These are phyloP conservation scores for Stichopus horrens DNA, from an alignment of 53 echinoderm and acorn worm species.

Conservation along the genomic window DNA sequence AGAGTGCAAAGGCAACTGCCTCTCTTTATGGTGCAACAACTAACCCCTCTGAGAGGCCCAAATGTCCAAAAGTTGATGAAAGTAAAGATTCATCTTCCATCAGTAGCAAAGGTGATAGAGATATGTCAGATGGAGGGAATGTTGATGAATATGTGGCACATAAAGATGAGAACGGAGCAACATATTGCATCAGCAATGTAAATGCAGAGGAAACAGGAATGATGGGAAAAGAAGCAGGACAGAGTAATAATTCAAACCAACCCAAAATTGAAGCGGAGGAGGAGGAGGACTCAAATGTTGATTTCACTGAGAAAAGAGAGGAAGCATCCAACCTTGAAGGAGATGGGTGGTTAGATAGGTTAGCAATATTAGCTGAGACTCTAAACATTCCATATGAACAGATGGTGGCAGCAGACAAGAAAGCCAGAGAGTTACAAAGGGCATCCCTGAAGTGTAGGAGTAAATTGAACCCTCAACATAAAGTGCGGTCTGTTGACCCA, in stretches of 20 bases:
- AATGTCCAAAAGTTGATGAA: not conserved
- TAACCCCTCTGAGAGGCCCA: not conserved
- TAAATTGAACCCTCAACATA: not conserved
- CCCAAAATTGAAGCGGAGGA: not conserved
- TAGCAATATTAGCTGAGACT: slow-evolving; percentile 37
- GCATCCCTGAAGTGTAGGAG: not conserved
- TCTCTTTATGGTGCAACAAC: not conserved
- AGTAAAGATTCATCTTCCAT: not conserved
- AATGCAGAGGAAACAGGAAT: not conserved
- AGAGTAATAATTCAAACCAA: not conserved
- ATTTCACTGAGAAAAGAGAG: not conserved
- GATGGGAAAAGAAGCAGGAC: not conserved
- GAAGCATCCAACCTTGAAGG: not conserved
- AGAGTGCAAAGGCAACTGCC: not conserved
- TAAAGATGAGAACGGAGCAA: not conserved
- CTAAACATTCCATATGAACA: slow-evolving; percentile 27
- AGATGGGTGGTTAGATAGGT: slow-evolving; percentile 3
- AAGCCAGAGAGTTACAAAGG: slow-evolving; percentile 22
- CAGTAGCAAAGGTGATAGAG: not conserved
- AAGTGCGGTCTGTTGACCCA: not conserved
- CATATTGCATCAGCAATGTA: not conserved
- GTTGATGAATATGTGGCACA: not conserved
- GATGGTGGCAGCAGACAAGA: slow-evolving; percentile 39
- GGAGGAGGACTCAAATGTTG: not conserved
- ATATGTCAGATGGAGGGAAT: not conserved